phyloP scores from a whole-genome alignment of 2,888 invertebrate genomes.

The Cyclophora albipunctata region DNA sequence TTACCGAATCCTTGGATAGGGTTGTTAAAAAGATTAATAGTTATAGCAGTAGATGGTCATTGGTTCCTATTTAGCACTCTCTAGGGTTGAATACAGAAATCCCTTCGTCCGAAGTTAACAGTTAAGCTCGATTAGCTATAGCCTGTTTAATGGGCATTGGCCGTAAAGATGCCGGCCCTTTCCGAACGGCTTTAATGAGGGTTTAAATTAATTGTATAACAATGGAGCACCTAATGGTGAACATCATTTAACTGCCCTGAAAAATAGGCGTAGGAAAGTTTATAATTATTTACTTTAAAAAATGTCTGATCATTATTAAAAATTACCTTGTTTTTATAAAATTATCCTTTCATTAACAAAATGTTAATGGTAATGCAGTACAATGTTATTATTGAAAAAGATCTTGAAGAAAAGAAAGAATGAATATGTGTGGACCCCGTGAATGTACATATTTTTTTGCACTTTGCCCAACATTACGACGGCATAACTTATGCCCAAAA shows the following conservation, averaged over 20 bases:
- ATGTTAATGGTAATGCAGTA: no score
- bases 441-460: no score
- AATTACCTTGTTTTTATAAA: no score
- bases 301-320: no score
- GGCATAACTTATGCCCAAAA: no score
- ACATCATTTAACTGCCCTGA: constrained; percentile 4
- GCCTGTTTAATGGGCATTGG: constrained; percentile 29
- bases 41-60: constrained; percentile 48
- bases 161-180: constrained; percentile 22
- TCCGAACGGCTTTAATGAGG: constrained; percentile 22
- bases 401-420: no score
- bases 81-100: constrained; percentile 36
- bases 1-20: constrained; percentile 7
- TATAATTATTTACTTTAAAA: neutral
- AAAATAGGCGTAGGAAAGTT: neutral
- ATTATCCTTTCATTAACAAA: no score
- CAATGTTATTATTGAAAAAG: no score
- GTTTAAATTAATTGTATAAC: constrained; percentile 19
- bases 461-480: no score
- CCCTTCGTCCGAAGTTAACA: constrained; percentile 34
- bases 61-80: constrained; percentile 53
- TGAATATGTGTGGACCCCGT: no score
- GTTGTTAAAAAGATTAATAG: constrained; percentile 62
- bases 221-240: constrained; percentile 6
- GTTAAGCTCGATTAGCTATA: constrained; percentile 35